phyloP scores from a whole-genome alignment of 1,140 invertebrate genomes.

The Scaptomyza montana region DNA sequence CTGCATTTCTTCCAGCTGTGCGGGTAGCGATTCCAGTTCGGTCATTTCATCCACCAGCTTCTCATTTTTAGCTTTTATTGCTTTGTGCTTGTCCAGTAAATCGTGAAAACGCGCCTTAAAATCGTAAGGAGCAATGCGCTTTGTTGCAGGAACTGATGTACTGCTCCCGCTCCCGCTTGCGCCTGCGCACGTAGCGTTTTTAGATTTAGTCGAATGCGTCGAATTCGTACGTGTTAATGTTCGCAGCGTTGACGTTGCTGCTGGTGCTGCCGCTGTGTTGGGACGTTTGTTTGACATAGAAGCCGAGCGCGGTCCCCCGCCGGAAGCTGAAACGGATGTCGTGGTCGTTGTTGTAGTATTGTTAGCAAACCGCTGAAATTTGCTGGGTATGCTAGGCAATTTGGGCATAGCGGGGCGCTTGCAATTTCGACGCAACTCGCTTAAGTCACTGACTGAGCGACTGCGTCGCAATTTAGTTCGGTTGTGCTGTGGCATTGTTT shows the following conservation, averaged over 20 bases:
- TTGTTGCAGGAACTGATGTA: slow-evolving; percentile 24
- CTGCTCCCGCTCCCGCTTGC: not conserved
- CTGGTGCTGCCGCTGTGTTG: slow-evolving; percentile 1
- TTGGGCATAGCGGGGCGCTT: slow-evolving; percentile 53
- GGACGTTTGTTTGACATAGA: slow-evolving; percentile 20
- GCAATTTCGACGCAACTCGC: slow-evolving; percentile 52
- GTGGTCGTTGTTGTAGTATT: slow-evolving; percentile 9
- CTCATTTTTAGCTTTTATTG: slow-evolving; percentile 84
- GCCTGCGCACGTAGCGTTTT: slow-evolving; percentile 1
- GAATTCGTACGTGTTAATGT: slow-evolving; percentile 8
- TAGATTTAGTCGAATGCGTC: slow-evolving; percentile 31
- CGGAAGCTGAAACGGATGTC: not conserved
- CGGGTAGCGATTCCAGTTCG: slow-evolving; percentile 79
- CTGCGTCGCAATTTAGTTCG: slow-evolving; percentile 69
- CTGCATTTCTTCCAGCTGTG: slow-evolving; percentile 84
- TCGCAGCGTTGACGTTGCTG: not conserved
- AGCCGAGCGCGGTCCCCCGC: not conserved
- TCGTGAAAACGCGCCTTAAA: slow-evolving; percentile 86
- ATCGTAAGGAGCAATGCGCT: slow-evolving; percentile 86
- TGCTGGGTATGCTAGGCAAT: slow-evolving; percentile 62
- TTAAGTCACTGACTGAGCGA: slow-evolving; percentile 73
- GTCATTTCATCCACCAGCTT: slow-evolving; percentile 85
- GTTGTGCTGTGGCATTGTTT: slow-evolving; percentile 13
- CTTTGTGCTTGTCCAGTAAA: slow-evolving; percentile 86
- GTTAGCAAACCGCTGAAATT: slow-evolving; percentile 45